Conservation (phyloP, 1,140 invertebrate genomes). For the Drosophila nigrodunni region DNA sequence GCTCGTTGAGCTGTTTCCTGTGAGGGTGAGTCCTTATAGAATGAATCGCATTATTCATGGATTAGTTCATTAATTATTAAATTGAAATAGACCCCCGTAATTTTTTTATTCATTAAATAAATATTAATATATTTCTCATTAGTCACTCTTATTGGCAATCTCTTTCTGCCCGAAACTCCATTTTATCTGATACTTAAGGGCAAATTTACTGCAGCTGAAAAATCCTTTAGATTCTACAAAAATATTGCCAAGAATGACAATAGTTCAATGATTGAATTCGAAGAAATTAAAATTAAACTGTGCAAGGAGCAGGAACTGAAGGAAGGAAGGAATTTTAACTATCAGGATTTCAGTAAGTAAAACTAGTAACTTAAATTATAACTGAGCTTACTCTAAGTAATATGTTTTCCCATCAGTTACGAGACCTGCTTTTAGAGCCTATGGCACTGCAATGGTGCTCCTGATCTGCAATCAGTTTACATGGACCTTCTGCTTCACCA, state of each 20-base stretch:
- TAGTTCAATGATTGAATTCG: constrained; percentile 48
- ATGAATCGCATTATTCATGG: too few species aligned
- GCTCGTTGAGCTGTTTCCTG: constrained; percentile 73
- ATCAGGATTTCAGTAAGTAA: constrained; percentile 71
- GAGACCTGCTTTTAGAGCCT: constrained; percentile 46
- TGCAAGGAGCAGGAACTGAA: constrained; percentile 48
- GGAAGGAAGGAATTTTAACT: constrained; percentile 28
- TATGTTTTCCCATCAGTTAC: constrained; percentile 31
- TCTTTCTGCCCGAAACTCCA: constrained; percentile 93
- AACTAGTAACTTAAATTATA: not conserved
- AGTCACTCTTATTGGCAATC: constrained; percentile 86
- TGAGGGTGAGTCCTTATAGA: constrained; percentile 56
- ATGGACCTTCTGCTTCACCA: constrained; percentile 62
- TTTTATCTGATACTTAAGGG: constrained; percentile 88
- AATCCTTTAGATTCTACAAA: constrained; percentile 85
- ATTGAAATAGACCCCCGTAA: not conserved
- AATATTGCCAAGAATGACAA: constrained; percentile 49
- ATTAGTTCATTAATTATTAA: too few species aligned
- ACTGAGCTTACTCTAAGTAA: not conserved
- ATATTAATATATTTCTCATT: not conserved
- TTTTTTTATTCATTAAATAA: too few species aligned
- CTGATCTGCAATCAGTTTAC: constrained; percentile 53
- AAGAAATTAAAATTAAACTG: constrained; percentile 47
- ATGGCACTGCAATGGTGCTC: constrained; percentile 44
- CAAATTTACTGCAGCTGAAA: constrained; percentile 87